phyloP scores from a whole-genome alignment of 2,113 vertebrate species.

The Ia io region DNA sequence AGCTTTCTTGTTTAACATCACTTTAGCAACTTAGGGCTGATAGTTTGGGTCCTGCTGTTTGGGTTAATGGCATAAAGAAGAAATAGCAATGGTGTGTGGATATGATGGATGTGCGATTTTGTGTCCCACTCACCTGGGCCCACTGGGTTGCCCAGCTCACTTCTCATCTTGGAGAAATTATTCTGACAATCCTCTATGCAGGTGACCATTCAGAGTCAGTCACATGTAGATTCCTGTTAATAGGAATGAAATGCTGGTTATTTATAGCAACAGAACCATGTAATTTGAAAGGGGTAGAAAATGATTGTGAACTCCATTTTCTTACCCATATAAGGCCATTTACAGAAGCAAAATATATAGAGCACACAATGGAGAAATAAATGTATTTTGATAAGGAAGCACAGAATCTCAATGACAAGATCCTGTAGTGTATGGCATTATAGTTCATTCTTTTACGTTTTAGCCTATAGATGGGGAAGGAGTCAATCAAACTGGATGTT shows the following conservation, averaged over 20 bases:
- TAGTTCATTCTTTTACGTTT: not conserved
- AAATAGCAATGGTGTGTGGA: not conserved
- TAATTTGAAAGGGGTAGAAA: constrained; percentile 19
- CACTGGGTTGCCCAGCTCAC: not conserved
- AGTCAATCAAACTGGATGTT: not conserved
- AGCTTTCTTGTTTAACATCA: not conserved
- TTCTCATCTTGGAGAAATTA: not conserved
- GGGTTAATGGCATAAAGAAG: not conserved
- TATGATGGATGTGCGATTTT: not conserved
- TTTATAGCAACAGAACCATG: not conserved
- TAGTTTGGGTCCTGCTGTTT: not conserved
- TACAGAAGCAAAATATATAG: constrained; percentile 9
- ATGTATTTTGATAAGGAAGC: not conserved
- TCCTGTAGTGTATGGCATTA: not conserved
- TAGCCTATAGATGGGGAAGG: not conserved
- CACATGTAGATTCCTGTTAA: not conserved
- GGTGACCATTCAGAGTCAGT: not conserved
- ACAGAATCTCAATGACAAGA: not conserved
- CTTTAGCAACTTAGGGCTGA: not conserved
- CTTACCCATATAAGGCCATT: not conserved
- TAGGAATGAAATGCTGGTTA: not conserved
- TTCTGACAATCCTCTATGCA: not conserved
- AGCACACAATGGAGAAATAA: not conserved
- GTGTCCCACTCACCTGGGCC: not conserved
- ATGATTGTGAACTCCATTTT: constrained; percentile 10